Evolutionary conservation across 2,113 vertebrate species (phyloP), one percentile per base, ranked within the genome.

Genomic region (Scatophagus argus): DNA sequence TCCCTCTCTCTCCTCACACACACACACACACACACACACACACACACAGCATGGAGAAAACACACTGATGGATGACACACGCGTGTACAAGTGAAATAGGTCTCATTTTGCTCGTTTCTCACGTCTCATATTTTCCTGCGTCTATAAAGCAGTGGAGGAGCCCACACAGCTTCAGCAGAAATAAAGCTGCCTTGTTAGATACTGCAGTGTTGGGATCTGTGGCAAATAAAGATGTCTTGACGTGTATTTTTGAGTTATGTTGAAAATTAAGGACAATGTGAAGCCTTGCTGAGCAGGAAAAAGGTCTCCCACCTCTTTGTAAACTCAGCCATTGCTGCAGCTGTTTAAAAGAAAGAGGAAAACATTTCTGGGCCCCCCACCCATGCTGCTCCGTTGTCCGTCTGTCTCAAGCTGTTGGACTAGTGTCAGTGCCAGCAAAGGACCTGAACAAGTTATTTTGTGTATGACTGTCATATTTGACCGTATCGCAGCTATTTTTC

Each of bases 1-100:
- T 29, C 39, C 8, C 43, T 70, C 52, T 12, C 60, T 39, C 49
- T 36, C 32, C 86, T 93, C 93, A 92, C 84, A 23, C n/a, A 16
- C 7, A 8, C 32, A 60, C 58, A 61, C 39, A 29, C 23, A 36
- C 21, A 51, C 27, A 43, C 17, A 71, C 21, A 32, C 8, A 44
- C 10, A 47, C 44, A 68, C 19, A 63, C 69, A 51, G 8, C 32
- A 29, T 32, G 39, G 39, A n/a, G 39, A 34, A 64, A 47, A 74
- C 31, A 52, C 69, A 61, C 34, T n/a, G 59, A 67, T 56, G 72
- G 23, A 44, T 39, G 65, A 72, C 81, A 41, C 60, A 66, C 79
- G 36, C 1, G 25, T 21, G 34, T 51, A 8, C 34, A 3, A 61
- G 56, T 19, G 59, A 61, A 72, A 80, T 61, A 27, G 43, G 13